Base-by-base conservation (phyloP, 1,140 invertebrate genomes). In the Scaptodrosophila lebanonensis region DNA sequence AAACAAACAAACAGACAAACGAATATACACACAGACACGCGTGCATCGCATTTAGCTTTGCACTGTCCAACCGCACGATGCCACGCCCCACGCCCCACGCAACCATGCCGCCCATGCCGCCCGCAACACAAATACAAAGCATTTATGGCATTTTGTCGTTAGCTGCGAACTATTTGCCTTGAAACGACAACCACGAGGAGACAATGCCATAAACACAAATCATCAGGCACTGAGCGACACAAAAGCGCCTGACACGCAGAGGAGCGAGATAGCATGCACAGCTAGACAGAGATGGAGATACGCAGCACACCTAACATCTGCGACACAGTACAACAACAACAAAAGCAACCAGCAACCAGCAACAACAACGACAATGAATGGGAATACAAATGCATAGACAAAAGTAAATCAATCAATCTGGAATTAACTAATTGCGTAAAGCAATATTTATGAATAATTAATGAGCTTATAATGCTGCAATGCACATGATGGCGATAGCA, bases 381-480 rank as follows among this genome's bases (percentile, higher is more conserved):
- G 30, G 39, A 53, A 32, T 8, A 38, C 58, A 69, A 40, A 62
- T 56, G 51, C 66, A 5, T 35, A 66, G 47, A 69, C 63, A 66
- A 69, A 69, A 69, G 66, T 69, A 66, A 69, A 69, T 69, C 66
- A 69, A 69, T 69, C 66, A 69, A 69, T 69, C 63, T 65, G 60
- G 65, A 68, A 72, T 68, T 76, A 76, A 68, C 71, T 76, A 76
- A 76, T 76, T 76, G 65, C 71, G 65, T 72, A 68, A 68, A 72
- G 68, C 68, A 72, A 68, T 71, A 72, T 76, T 73, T 76, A 76
- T 76, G 71, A 76, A 76, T 76, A 76, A 76, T 76, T 76, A 76
- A 76, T 76, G 68, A 76, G 71, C 71, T 69, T 58, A 62, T 69
- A 66, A 69, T 66, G 66, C 48, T 40, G 30, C n/a, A 35, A 11